Conservation (phyloP, 1,140 invertebrate genomes). For the Drosophila nannoptera region DNA sequence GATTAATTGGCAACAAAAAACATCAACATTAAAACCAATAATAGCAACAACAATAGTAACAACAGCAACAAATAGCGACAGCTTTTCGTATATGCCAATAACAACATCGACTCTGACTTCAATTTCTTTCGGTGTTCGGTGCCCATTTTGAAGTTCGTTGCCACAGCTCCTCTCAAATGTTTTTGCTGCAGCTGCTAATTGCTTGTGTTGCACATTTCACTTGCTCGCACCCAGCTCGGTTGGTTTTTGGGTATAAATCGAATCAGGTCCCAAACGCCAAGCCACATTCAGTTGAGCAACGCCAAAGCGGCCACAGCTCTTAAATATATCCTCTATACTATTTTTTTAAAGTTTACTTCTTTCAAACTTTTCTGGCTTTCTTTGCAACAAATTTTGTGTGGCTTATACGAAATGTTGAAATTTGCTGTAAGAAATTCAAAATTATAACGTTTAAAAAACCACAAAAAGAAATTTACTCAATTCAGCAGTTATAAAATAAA, state of each 20-base stretch:
- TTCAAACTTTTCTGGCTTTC: not conserved
- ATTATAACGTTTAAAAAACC: slow-evolving; percentile 7
- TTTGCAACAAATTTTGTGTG: slow-evolving; percentile 21
- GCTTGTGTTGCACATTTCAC: slow-evolving; percentile 57
- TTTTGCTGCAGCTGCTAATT: slow-evolving; percentile 19
- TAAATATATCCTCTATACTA: not conserved
- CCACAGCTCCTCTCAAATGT: slow-evolving; percentile 46
- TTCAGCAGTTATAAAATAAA: too few species aligned
- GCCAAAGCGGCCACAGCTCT: slow-evolving; percentile 52
- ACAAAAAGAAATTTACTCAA: too few species aligned
- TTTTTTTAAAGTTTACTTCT: slow-evolving; percentile 5
- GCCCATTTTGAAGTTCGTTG: slow-evolving; percentile 68
- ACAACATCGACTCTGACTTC: slow-evolving; percentile 38
- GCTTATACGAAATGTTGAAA: slow-evolving; percentile 63
- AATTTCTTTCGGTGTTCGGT: slow-evolving; percentile 23
- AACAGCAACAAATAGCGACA: slow-evolving; percentile 28
- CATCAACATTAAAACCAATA: too few species aligned
- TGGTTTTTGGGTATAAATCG: slow-evolving; percentile 74
- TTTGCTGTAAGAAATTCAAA: slow-evolving; percentile 62
- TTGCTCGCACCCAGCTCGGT: slow-evolving; percentile 30
- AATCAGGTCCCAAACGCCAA: slow-evolving; percentile 67
- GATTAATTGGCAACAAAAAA: not conserved
- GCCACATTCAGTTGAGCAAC: slow-evolving; percentile 68
- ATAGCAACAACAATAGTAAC: slow-evolving; percentile 39
- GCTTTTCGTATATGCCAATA: slow-evolving; percentile 38